Evolutionary conservation across 2,113 vertebrate species (phyloP).

Genomic region (Hydrochoerus hydrochaeris): DNA sequence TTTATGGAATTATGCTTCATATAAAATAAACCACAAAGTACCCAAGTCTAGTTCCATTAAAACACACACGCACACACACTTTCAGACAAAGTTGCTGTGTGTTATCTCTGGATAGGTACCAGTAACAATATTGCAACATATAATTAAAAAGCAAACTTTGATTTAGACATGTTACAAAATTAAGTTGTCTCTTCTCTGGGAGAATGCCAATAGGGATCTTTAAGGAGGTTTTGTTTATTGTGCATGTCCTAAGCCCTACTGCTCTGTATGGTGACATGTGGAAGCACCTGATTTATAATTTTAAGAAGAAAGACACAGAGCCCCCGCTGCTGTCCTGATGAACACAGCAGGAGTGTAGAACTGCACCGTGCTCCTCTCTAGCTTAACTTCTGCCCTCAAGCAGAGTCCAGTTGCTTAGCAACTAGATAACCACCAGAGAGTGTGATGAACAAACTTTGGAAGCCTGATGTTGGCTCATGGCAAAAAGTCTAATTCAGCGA

Average conservation of each 20-base stretch:
- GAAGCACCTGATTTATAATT: constrained; percentile 18
- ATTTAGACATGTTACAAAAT: neutral
- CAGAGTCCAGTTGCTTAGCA: constrained; percentile 52
- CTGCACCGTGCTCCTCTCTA: neutral
- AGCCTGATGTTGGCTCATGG: neutral
- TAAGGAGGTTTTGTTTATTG: neutral
- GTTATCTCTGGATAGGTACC: neutral
- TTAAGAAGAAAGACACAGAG: neutral
- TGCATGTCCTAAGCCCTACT: neutral
- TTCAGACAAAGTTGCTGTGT: neutral
- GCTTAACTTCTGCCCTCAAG: constrained; percentile 51
- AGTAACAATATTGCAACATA: neutral
- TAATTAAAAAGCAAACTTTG: neutral
- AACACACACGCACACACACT: neutral
- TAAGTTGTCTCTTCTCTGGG: neutral
- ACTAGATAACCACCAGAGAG: constrained; percentile 9
- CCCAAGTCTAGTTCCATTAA: neutral
- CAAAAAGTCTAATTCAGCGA: neutral
- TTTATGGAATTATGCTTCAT: neutral
- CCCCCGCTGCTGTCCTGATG: constrained; percentile 35
- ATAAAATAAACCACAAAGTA: neutral
- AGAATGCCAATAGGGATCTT: neutral
- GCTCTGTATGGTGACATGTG: neutral
- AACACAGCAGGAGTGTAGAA: neutral
- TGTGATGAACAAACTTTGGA: neutral